Percentiles rank a stretch among this genome's conserved stretches.
These are phyloP conservation scores for Abrostola triplasia DNA, from an alignment of 2,888 invertebrate species.

Conservation along the genomic window DNA sequence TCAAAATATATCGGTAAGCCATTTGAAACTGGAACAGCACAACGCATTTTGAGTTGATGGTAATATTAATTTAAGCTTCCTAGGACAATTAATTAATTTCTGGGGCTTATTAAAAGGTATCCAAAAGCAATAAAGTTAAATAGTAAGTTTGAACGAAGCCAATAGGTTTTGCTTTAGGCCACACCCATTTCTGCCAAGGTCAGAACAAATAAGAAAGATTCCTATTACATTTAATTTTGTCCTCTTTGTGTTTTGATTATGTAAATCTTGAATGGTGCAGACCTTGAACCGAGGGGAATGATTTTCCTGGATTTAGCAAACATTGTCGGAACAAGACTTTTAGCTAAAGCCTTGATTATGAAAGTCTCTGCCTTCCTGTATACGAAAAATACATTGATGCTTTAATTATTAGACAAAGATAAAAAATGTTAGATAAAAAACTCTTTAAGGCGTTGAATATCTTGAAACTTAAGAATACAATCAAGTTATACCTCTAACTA, in stretches of 20 bases:
- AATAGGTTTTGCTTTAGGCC: neutral
- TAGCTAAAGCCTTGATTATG: conserved; percentile 26
- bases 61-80: too few species aligned
- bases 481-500: too few species aligned
- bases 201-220: conserved; percentile 29
- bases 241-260: conserved; percentile 44
- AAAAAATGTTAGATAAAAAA: too few species aligned
- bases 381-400: too few species aligned
- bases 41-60: too few species aligned
- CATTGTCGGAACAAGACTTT: conserved; percentile 27
- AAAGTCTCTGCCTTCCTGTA: neutral
- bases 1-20: too few species aligned
- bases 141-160: neutral
- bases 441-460: too few species aligned
- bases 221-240: conserved; percentile 32
- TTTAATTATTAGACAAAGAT: neutral
- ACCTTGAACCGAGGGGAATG: conserved; percentile 39
- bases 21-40: too few species aligned
- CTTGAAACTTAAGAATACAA: too few species aligned
- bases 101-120: too few species aligned
- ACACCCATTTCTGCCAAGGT: conserved; percentile 10
- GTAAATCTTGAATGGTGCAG: conserved; percentile 46
- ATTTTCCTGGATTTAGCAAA: conserved; percentile 39
- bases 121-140: too few species aligned
- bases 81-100: too few species aligned